phyloP scores from a whole-genome alignment of 2,797 vertebrate species.

The Chaenodraco wilsoni region DNA sequence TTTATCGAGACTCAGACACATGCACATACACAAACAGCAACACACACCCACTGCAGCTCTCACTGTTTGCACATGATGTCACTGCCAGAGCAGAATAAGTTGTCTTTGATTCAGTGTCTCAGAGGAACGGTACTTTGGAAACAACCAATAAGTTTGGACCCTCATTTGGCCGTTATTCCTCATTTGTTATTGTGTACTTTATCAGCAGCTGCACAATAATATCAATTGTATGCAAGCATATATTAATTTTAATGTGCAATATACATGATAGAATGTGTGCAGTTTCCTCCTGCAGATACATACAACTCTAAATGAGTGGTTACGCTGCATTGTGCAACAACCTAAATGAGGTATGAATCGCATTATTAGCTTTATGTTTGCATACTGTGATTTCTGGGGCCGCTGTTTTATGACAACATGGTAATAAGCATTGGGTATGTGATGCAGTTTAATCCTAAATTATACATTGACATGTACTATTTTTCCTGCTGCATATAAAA shows the following conservation, averaged over 20 bases:
- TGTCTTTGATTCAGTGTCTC: constrained; percentile 73
- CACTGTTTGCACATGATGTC: constrained; percentile 69
- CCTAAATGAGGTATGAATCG: constrained; percentile 26
- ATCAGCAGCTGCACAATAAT: constrained; percentile 23
- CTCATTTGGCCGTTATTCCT: constrained; percentile 37
- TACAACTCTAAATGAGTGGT: constrained; percentile 40
- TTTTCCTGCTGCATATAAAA: constrained; percentile 36
- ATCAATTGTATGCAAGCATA: constrained; percentile 23
- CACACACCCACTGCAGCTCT: constrained; percentile 54
- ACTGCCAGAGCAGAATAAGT: constrained; percentile 59
- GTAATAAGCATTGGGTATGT: constrained; percentile 45
- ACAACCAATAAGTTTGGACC: constrained; percentile 61
- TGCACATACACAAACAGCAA: constrained; percentile 18
- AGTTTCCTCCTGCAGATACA: constrained; percentile 10
- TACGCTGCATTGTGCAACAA: constrained; percentile 11
- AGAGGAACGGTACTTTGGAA: constrained; percentile 61
- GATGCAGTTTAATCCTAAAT: constrained; percentile 29
- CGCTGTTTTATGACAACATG: constrained; percentile 64
- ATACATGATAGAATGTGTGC: constrained; percentile 14
- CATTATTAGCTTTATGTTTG: constrained; percentile 26
- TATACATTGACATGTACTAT: constrained; percentile 24
- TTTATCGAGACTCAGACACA: constrained; percentile 34
- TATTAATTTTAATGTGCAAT: constrained; percentile 21
- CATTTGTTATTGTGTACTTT: constrained; percentile 44
- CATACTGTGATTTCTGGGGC: constrained; percentile 28